Conservation (phyloP, 1,140 invertebrate genomes). For the Heliothis virescens region DNA sequence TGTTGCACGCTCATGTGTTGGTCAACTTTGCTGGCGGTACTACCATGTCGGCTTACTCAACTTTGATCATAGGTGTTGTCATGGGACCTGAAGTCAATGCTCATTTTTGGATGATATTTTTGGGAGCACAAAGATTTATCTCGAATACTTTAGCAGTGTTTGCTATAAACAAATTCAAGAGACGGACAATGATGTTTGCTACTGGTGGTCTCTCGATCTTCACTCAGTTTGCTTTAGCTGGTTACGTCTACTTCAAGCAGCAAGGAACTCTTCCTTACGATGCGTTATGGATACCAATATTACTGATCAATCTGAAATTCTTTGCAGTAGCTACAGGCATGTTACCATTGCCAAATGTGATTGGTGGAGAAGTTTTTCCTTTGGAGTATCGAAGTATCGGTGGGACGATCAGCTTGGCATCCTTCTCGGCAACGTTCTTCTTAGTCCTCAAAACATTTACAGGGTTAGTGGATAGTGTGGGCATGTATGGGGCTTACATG, state of each 20-base stretch:
- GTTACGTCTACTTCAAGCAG: slow-evolving; percentile 63
- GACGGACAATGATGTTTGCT: slow-evolving; percentile 66
- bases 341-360: slow-evolving; percentile 69
- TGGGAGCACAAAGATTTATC: slow-evolving; percentile 85
- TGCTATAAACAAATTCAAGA: slow-evolving; percentile 69
- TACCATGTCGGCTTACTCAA: slow-evolving; percentile 89
- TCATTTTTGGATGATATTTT: slow-evolving; percentile 88
- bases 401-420: slow-evolving; percentile 66
- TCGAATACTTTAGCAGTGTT: slow-evolving; percentile 71
- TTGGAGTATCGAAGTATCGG: slow-evolving; percentile 70
- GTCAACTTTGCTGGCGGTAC: slow-evolving; percentile 68
- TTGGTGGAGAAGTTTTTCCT: slow-evolving; percentile 74
- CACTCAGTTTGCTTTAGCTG: slow-evolving; percentile 60
- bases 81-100: slow-evolving; percentile 83
- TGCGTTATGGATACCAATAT: slow-evolving; percentile 61
- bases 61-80: slow-evolving; percentile 85
- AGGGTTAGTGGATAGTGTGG: slow-evolving; percentile 58
- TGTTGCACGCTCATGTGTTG: slow-evolving; percentile 72
- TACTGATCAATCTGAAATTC: slow-evolving; percentile 69
- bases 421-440: slow-evolving; percentile 63
- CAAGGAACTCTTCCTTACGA: slow-evolving; percentile 63
- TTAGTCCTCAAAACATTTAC: slow-evolving; percentile 68
- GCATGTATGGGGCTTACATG: slow-evolving; percentile 65
- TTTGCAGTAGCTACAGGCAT: slow-evolving; percentile 70
- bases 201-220: slow-evolving; percentile 61